These are phyloP conservation scores for Neomorphus geoffroyi DNA, from an alignment of 2,797 vertebrate species.

Conservation along the genomic window DNA sequence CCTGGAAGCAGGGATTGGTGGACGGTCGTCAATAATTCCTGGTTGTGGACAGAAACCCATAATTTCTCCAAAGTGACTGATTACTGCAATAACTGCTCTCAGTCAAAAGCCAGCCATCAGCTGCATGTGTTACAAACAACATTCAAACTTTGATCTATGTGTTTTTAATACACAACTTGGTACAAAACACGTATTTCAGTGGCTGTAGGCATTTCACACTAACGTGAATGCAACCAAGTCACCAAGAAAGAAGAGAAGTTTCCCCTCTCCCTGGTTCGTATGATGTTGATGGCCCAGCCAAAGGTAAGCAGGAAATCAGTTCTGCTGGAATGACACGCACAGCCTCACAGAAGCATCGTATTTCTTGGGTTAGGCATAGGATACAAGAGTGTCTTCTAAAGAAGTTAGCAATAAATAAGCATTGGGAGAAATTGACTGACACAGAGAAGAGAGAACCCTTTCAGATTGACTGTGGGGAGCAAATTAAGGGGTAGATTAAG, in stretches of 20 bases:
- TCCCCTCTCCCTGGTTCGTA: neutral
- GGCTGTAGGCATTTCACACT: neutral
- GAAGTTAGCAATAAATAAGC: neutral
- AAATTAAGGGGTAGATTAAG: neutral
- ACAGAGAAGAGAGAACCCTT: neutral
- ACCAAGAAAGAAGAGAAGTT: neutral
- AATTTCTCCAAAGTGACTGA: neutral
- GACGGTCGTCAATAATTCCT: neutral
- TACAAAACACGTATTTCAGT: neutral
- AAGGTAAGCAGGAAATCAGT: neutral
- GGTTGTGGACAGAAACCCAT: fast-evolving
- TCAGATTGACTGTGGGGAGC: neutral
- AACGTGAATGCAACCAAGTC: neutral
- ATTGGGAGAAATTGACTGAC: neutral
- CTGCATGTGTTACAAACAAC: neutral
- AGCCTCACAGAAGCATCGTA: neutral
- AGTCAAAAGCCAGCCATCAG: neutral
- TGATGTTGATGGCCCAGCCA: neutral
- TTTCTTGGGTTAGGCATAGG: neutral
- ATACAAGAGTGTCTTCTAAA: neutral
- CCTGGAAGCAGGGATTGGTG: neutral
- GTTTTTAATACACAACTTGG: neutral
- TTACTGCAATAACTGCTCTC: neutral
- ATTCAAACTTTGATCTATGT: neutral
- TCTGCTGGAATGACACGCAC: neutral